Evolutionary conservation across 2,888 invertebrate species (phyloP), one percentile per base, ranked within the genome.

Genomic region (Tortricodes alternella): DNA sequence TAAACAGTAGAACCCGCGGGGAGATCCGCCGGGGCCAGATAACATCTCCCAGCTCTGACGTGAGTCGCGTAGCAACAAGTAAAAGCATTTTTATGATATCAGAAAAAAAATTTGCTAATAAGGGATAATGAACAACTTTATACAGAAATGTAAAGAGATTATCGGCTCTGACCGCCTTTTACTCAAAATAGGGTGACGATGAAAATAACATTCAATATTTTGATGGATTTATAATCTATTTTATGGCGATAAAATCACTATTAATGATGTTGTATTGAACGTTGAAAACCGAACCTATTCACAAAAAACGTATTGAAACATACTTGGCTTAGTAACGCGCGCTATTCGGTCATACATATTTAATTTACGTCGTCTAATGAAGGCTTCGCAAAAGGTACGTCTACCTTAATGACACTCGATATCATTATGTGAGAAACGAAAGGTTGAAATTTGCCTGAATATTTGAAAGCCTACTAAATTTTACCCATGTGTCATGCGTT

Each of bases 1-100:
- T 85, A 89, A 89, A 90, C 87, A 90, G n/a, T n/a, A n/a, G n/a
- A n/a, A n/a, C n/a, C n/a, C 78, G 75, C 81, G 80, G 89, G 89
- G 86, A 80, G 80, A 79, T n/a, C n/a, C 74, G 67, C 59, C 63
- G 66, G 72, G 71, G 76, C 71, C 70, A 84, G 89, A 89, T 89
- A 89, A 85, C 76, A 89, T 88, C 89, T 83, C 78, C 73, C 74
- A 79, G 77, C 76, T 83, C 75, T 77, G 76, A 85, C 83, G 80
- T 75, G 67, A 63, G 71, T 67, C 74, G 74, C 78, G 76, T 79
- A 77, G 71, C 67, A 60, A 61, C 78, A 79, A 78, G 85, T 83
- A 83, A 83, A 77, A 79, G 72, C 70, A 81, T 81, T 85, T 82
- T 83, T 81, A 83, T 85, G 72, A 72, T 64, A 63, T 68, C 63